Base-by-base conservation (phyloP, 2,113 vertebrate species). In the Campylomormyrus tamandua region DNA sequence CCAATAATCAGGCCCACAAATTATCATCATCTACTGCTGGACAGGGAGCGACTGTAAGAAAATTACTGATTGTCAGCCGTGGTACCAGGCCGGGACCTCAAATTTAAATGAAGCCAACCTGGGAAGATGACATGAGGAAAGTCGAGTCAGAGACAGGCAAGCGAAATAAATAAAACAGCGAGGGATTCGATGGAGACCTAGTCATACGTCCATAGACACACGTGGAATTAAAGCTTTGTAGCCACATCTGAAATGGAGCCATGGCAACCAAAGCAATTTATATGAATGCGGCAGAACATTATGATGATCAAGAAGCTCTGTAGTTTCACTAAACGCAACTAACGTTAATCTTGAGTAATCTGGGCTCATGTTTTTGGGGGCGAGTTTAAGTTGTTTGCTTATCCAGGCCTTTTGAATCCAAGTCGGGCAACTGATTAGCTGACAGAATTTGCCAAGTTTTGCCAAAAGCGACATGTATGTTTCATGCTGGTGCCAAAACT, bases 261-360 rank as follows among this genome's bases (percentile, higher is more conserved):
- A 31, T 52, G 49, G 49, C 49, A 52, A 35, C 15, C 24, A 53
- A 87, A 87, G 48, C n/a, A 49, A 56, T 27, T 87, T 92, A 74
- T 88, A 15, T 17, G 62, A 27, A 90, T 50, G 66, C 45, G 13
- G 58, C n/a, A 27, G 15, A 90, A 87, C 91, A 90, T 42, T 87
- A 31, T 58, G 80, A 83, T 66, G 87, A 93, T 91, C 84, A 89
- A 90, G 88, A 87, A 91, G 35, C 93, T 92, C 92, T 50, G 87
- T 9, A n/a, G 70, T 89, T 89, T 91, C 86, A 83, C 46, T 87
- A 89, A 87, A 88, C 21, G 66, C 90, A 88, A 93, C 90, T 91
- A 91, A 1, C 35, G 88, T 62, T 95, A 93, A 95, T 94, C 93
- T 93, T 83, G 87, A 89, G 91, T 94, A 93, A 95, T 95, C 93